These are phyloP conservation scores for Pica pica DNA, from an alignment of 2,113 vertebrate genomes.

Conservation along the genomic window DNA sequence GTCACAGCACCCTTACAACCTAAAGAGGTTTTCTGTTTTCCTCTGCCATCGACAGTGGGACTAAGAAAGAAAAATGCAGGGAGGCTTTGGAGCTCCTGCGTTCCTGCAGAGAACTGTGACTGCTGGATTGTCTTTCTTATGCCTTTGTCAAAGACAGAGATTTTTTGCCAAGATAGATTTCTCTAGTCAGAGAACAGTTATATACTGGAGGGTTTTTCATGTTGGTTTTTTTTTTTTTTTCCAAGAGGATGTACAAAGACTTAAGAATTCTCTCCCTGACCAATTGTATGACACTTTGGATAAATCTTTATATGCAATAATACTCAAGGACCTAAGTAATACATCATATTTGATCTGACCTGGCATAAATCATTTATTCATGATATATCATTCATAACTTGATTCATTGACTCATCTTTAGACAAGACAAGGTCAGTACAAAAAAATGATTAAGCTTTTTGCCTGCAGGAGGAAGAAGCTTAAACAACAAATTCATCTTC, in stretches of 20 bases:
- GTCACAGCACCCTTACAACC: background rate
- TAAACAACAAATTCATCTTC: conserved; percentile 76
- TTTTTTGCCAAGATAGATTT: background rate
- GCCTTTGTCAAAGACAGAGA: background rate
- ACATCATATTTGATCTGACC: conserved; percentile 72
- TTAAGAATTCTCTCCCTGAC: conserved; percentile 30
- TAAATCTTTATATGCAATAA: conserved; percentile 66
- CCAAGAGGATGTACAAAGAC: background rate
- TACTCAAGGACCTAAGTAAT: conserved; percentile 64
- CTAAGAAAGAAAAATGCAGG: background rate
- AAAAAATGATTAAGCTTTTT: conserved; percentile 71
- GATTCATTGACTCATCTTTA: conserved; percentile 74
- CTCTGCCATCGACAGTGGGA: background rate
- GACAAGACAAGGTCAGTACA: conserved; percentile 75
- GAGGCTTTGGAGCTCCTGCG: background rate
- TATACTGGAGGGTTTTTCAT: background rate
- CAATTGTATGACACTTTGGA: conserved; percentile 51
- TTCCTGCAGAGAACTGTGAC: background rate
- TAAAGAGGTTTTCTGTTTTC: background rate
- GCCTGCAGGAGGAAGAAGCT: conserved; percentile 62
- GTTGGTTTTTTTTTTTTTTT: background rate
- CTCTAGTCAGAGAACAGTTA: background rate
- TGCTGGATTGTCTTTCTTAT: background rate
- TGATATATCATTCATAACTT: conserved; percentile 74
- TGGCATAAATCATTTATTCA: conserved; percentile 76